Base-by-base conservation (phyloP, 2,888 invertebrate genomes). In the Hipparchia sbordonii region DNA sequence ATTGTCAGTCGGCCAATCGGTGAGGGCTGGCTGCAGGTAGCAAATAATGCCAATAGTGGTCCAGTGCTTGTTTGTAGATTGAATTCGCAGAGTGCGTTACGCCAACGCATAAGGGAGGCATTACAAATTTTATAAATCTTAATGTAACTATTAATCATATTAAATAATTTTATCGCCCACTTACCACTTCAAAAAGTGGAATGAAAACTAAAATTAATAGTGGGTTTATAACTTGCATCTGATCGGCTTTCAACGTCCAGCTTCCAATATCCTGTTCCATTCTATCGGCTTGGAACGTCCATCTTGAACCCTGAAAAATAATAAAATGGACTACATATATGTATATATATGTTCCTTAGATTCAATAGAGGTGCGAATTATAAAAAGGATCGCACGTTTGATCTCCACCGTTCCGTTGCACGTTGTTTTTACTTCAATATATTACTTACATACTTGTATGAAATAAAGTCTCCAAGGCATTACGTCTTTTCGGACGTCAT, bases 161-260 rank as follows among this genome's bases (percentile, higher is more conserved):
- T 54, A 65, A 65, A 33, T 12, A 54, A 54, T 48, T 12, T 66
- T 67, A 56, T 62, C 0, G 23, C 46, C 10, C 56, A 81, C 89
- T 85, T 85, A 93, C 95, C 72, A 96, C 95, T 87, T 97, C 96
- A 83, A 97, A 98, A 0, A 97, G 82, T 0, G 99, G 99, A 82
- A 99, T 98, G 79, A 98, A 96, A 3, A 96, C 69, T 39, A 99
- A 90, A 80, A 98, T 97, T 54, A 98, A 91, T 5, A 98, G 84
- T 0, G 98, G 98, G 91, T 98, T 99, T 2, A 98, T 89, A 73
- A 98, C 97, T 94, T 98, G 98, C 96, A 99, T 96, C 89, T 99
- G 99, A 91, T 99, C 99, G 0, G 99, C 98, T 80, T 98, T 96
- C 23, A 98, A 90, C 0, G 95, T 94, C 89, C 95, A 97, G 70